These are phyloP conservation scores for Carterocephalus palaemon DNA, from an alignment of 2,888 invertebrate species.

Conservation along the genomic window DNA sequence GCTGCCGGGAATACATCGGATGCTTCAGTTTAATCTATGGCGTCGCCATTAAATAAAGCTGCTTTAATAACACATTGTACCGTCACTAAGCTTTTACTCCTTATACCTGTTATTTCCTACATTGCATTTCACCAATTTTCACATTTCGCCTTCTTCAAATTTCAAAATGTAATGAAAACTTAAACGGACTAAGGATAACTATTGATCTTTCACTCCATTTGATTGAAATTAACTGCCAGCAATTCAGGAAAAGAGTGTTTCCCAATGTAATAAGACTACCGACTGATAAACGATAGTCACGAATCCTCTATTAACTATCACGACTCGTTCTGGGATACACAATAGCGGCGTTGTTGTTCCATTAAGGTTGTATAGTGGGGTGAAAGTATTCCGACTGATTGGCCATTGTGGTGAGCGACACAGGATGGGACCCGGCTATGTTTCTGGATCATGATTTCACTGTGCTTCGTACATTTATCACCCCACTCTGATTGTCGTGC, in stretches of 20 bases:
- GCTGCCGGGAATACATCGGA: constrained; percentile 9
- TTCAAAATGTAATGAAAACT: no score
- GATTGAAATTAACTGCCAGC: constrained; percentile 60
- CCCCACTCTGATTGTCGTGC: constrained; percentile 64
- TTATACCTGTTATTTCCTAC: constrained; percentile 45
- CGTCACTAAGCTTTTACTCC: constrained; percentile 46
- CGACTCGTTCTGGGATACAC: constrained; percentile 64
- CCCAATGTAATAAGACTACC: constrained; percentile 66
- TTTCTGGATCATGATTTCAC: constrained; percentile 68
- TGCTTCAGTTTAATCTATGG: constrained; percentile 3
- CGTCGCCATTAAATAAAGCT: constrained; percentile 54
- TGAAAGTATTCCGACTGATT: constrained; percentile 71
- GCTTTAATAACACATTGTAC: constrained; percentile 47
- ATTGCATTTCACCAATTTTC: constrained; percentile 44
- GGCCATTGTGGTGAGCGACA: constrained; percentile 51
- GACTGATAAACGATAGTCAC: constrained; percentile 65
- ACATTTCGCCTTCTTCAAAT: constrained; percentile 25
- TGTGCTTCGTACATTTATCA: constrained; percentile 56
- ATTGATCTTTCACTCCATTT: constrained; percentile 62
- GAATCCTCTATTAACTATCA: constrained; percentile 70
- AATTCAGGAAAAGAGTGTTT: constrained; percentile 59
- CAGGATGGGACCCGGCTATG: constrained; percentile 44
- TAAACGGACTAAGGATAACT: constrained; percentile 38
- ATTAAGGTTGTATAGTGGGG: constrained; percentile 65
- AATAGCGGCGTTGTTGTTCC: constrained; percentile 67